Evolutionary conservation across 2,113 vertebrate species (phyloP), one percentile per base, ranked within the genome.

Genomic region (Periophthalmus modestus): DNA sequence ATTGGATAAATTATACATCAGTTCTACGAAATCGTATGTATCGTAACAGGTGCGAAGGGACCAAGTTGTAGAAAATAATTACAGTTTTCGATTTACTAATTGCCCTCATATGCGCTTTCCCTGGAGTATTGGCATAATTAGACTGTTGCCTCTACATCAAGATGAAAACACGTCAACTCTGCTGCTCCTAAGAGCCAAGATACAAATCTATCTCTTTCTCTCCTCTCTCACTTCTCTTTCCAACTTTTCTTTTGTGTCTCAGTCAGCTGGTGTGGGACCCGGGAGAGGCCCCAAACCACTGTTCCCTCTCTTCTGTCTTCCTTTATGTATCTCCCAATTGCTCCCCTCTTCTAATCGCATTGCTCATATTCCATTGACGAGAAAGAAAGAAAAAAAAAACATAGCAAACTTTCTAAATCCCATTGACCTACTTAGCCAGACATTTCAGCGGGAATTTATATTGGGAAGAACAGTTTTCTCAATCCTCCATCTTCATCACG

Each of bases 81-180:
- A 90, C 90, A 80, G 88, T 80, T 83, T 91, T 89, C 85, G 93
- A 91, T 93, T 90, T 91, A 91, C 89, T 85, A 87, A 93, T 92
- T 90, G 87, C 69, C 77, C 82, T 92, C 85, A 87, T 91, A 82
- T 91, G 84, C 89, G 88, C 84, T 84, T 86, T 86, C 88, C 89
- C 81, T 1, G 71, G 82, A 87, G 90, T 82, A 86, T 87, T 57
- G 55, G 77, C 86, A 84, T 91, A 90, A 91, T 91, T 91, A 92
- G 88, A 92, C 90, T 82, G 89, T 90, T 93, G 90, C 86, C 73
- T 85, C 87, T 80, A 82, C 90, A 89, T 91, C 88, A 79, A 83
- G 86, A 91, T 86, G 79, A 87, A 78, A 81, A 86, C 80, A 88
- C 79, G 78, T 46, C 76, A 82, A 80, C 72, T 88, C 77, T 84